Evolutionary conservation across 2,113 vertebrate species (phyloP), one percentile per base, ranked within the genome.

Genomic region (Oreochromis spilurus): DNA sequence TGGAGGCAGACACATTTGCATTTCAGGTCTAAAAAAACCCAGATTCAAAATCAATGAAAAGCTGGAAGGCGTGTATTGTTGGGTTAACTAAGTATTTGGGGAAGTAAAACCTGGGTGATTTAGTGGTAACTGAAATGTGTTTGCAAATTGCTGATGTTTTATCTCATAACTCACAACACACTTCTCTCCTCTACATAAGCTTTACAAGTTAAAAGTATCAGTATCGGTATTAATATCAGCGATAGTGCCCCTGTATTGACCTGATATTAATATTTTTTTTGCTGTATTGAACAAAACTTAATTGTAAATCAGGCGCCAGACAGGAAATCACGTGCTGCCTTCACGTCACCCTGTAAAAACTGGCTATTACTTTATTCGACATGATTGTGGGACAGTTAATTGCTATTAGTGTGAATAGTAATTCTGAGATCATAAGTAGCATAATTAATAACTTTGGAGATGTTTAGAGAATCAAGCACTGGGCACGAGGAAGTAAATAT

Each of bases 341-440:
- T 57, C 24, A 57, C 0, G 24, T 1, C 24, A 1, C 12, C 12
- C 6, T 26, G 1, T 14, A 29, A 29, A 29, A 57, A 5, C 12
- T 57, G 54, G 6, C 12, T 14, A 14, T 29, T 29, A 57, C 24
- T 29, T 57, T 14, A 8, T 57, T 57, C 12, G 12, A 4, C 54
- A 57, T 3, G 12, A 29, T 57, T 57, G 7, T 57, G 54, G 12
- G 21, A 29, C 54, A 29, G 54, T 57, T 14, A 57, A 21, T 29
- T 57, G 54, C 54, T 29, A 26, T 29, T 26, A 57, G 54, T 29
- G 12, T 57, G 7, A 29, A 57, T 14, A 29, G 24, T 10, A 26
- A 0, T 57, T 57, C 26, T 57, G 11, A 29, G 55, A 13, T 57
- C 12, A 57, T 57, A 57, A 14, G 55, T 57, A 29, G 29, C 55